A percentile compares a stretch with the other conserved stretches of the same genome.
Conservation (phyloP, 2,113 vertebrate species). For the Trochalopteron elliotii region DNA sequence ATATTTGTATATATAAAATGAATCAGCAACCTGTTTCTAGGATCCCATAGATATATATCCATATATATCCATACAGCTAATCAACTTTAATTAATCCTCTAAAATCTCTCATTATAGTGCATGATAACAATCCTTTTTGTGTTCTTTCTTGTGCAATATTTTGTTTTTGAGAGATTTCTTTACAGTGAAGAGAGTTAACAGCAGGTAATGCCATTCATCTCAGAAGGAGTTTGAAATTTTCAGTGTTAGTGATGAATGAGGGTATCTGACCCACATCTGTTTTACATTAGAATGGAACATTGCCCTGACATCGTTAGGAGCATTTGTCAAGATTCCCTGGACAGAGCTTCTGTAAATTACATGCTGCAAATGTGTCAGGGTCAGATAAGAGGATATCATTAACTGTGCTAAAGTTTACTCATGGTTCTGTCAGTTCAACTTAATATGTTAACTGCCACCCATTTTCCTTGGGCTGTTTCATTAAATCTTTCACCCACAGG, state of each 20-base stretch:
- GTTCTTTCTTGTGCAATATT: background rate
- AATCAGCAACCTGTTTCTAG: background rate
- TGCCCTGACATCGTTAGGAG: constrained; percentile 84
- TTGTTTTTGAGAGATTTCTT: constrained; percentile 28
- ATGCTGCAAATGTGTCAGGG: constrained; percentile 87
- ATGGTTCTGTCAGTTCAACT: constrained; percentile 70
- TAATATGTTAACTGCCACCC: constrained; percentile 66
- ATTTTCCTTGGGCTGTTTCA: constrained; percentile 71
- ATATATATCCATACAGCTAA: background rate
- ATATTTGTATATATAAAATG: background rate
- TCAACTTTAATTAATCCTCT: background rate
- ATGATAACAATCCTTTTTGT: background rate
- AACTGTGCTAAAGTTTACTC: constrained; percentile 77
- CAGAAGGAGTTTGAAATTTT: constrained; percentile 64
- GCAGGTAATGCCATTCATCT: constrained; percentile 81
- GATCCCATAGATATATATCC: background rate
- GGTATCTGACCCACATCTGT: constrained; percentile 88
- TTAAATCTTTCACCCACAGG: constrained; percentile 75
- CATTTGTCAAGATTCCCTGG: constrained; percentile 87
- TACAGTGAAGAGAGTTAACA: constrained; percentile 64
- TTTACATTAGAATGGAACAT: constrained; percentile 90
- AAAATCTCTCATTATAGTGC: background rate
- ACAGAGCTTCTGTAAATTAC: constrained; percentile 90
- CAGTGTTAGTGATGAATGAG: constrained; percentile 79
- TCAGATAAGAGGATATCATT: constrained; percentile 88